Evolutionary conservation across 2,113 vertebrate species (phyloP), one percentile per base, ranked within the genome.

Genomic region (Anarhynchus alexandrinus): DNA sequence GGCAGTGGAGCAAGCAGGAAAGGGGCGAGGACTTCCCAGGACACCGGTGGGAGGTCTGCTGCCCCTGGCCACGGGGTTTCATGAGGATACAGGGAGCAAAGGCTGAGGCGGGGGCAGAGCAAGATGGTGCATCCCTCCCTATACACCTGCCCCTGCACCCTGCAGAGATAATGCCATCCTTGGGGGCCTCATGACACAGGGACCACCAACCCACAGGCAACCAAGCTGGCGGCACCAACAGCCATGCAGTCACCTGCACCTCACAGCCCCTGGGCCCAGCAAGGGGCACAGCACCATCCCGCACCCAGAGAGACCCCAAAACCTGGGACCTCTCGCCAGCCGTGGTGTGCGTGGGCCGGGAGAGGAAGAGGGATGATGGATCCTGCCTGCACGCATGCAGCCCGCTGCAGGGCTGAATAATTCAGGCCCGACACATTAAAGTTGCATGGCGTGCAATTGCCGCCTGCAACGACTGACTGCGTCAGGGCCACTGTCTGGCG

Each of bases 341-440:
- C 43, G 11, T 12, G 34, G 61, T 1, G 0, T 15, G 12, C 3
- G 1, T 0, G 3, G 76, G 12, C 42, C 58, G 22, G 54, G 71
- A 69, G 51, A 71, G 40, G 72, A 81, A 76, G 30, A 92, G 45
- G 42, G 51, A 21, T 22, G 59, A 25, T 1, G 25, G 5, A 45
- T 91, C 51, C 54, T 86, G 80, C 67, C 72, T 42, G 21, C 11
- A 0, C 1, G 9, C 80, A 66, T 3, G 0, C 83, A 86, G 65
- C 52, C 70, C 2, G 1, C 94, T 83, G 83, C 86, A 82, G 58
- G 69, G 69, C 91, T 96, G 86, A 96, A 38, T 96, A 95, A 96
- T 96, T 96, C 89, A 96, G 91, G 83, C 80, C 69, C 36, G 65
- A 92, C n/a, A 47, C 91, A 93, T 96, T 96, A 95, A 96, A 96